Conservation (phyloP, 1,140 invertebrate species). For the Drosophila murphyi region DNA sequence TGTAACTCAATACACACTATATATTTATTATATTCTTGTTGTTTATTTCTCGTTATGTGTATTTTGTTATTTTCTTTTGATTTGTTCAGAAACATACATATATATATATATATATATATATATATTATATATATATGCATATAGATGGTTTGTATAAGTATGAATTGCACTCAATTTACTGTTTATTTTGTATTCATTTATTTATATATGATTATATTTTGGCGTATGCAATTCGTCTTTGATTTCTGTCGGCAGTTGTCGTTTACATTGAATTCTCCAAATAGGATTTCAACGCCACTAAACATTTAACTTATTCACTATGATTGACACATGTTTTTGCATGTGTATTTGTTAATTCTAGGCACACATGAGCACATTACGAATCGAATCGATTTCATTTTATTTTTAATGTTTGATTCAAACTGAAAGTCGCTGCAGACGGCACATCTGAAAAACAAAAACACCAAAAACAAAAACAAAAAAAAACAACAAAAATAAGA, state of each 20-base stretch:
- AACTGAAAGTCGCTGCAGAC: conserved; percentile 6
- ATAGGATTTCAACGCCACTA: conserved; percentile 13
- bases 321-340: conserved; percentile 19
- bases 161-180: conserved; percentile 3
- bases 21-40: conserved; percentile 22
- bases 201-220: conserved; percentile 1
- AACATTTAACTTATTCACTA: conserved; percentile 21
- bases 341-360: conserved; percentile 12
- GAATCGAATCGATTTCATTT: conserved; percentile 17
- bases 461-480: background rate
- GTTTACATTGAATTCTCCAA: conserved; percentile 12
- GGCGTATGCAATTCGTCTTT: conserved; percentile 6
- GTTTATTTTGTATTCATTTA: conserved; percentile 47
- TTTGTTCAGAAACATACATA: conserved; percentile 24
- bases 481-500: background rate
- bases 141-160: conserved; percentile 12
- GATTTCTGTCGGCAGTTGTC: conserved; percentile 17
- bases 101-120: conserved; percentile 42
- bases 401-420: conserved; percentile 4
- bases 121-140: conserved; percentile 32
- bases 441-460: conserved; percentile 26
- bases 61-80: conserved; percentile 4
- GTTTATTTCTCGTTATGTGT: background rate
- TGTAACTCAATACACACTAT: conserved; percentile 3
- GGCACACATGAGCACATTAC: conserved; percentile 18